Evolutionary conservation across 2,113 vertebrate species (phyloP).

Genomic region (Callaeas wilsoni): DNA sequence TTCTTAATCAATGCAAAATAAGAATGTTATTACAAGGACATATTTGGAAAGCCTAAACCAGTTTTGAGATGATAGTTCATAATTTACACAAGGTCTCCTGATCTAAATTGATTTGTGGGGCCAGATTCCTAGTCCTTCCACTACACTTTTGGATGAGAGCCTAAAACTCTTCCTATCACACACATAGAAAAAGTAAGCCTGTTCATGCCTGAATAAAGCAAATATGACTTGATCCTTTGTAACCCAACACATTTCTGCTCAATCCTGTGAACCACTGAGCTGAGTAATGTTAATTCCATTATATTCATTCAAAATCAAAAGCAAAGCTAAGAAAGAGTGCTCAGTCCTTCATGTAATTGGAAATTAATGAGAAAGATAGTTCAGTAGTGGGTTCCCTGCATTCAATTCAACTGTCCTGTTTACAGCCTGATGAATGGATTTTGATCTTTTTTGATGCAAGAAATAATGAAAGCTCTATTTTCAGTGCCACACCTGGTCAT

Average conservation of each 20-base stretch:
- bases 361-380: conserved; percentile 25
- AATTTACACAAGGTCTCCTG: neutral
- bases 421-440: neutral
- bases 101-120: neutral
- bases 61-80: neutral
- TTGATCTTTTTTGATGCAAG: neutral
- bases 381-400: neutral
- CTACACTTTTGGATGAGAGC: neutral
- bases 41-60: neutral
- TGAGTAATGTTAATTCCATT: conserved; percentile 24
- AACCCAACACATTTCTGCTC: conserved; percentile 24
- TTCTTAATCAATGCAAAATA: neutral
- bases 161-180: conserved; percentile 17
- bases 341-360: conserved; percentile 6
- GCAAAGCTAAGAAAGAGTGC: conserved; percentile 1
- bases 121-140: neutral
- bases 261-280: conserved; percentile 22
- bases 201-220: conserved; percentile 5
- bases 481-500: neutral
- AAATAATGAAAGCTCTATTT: neutral
- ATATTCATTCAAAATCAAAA: conserved; percentile 8
- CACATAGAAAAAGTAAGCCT: neutral
- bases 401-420: neutral
- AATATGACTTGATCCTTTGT: conserved; percentile 4
- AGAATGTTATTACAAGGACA: neutral